Evolutionary conservation across 2,888 invertebrate genomes (phyloP).

Genomic region (Heliconius sara): DNA sequence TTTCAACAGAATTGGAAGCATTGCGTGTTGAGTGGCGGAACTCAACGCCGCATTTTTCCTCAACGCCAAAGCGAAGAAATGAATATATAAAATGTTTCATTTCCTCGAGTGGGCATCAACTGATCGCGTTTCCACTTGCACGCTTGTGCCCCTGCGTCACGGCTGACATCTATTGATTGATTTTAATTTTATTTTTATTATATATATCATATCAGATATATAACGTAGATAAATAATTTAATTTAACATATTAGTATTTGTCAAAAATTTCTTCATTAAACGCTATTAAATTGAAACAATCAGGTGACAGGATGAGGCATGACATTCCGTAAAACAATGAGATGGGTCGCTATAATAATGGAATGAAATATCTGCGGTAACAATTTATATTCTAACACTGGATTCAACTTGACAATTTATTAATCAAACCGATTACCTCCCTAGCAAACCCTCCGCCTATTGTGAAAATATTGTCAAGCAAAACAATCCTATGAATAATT

Average conservation of each 20-base stretch:
- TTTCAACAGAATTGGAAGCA: no score
- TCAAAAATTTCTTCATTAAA: constrained; percentile 43
- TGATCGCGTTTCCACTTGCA: no score
- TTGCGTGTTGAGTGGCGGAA: no score
- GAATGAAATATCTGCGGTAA: constrained; percentile 83
- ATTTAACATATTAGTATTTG: constrained; percentile 7
- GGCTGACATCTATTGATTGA: background rate
- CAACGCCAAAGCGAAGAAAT: no score
- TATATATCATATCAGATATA: background rate
- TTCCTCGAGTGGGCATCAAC: no score
- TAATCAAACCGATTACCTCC: constrained; percentile 84
- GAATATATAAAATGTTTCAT: no score
- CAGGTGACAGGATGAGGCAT: constrained; percentile 82
- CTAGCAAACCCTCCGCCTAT: constrained; percentile 74
- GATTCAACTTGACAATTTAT: constrained; percentile 84
- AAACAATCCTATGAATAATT: constrained; percentile 84
- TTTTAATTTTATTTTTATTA: background rate
- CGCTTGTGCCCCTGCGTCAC: no score
- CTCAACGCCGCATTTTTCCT: no score
- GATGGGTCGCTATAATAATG: constrained; percentile 74
- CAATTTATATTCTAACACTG: constrained; percentile 82
- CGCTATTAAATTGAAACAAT: constrained; percentile 66
- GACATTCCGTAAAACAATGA: constrained; percentile 83
- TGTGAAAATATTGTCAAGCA: constrained; percentile 82
- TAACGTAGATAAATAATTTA: background rate